phyloP scores from a whole-genome alignment of 2,888 invertebrate species.

The Macrophya annulata region DNA sequence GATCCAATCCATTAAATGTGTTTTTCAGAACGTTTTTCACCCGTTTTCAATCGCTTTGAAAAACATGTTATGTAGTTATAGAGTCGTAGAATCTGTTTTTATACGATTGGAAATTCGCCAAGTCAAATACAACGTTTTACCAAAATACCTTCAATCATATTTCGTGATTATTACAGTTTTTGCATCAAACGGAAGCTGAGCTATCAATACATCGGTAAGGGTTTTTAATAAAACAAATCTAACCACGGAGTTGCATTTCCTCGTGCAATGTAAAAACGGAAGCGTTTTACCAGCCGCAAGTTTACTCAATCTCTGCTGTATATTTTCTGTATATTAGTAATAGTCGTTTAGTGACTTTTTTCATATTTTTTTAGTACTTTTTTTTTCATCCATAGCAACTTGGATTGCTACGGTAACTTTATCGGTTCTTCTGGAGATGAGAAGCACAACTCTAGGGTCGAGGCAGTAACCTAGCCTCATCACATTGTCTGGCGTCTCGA shows the following conservation, averaged over 20 bases:
- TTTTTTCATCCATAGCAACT: background rate
- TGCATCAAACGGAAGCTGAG: background rate
- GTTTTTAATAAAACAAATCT: background rate
- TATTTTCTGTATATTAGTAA: too few relatives aligned
- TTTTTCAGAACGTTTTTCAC: constrained; percentile 4
- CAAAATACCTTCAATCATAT: background rate
- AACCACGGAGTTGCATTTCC: background rate
- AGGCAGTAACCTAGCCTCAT: background rate
- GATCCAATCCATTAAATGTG: constrained; percentile 36
- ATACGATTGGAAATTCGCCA: background rate
- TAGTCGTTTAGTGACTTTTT: background rate
- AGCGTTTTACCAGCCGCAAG: background rate
- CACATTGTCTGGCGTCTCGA: background rate
- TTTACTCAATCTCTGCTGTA: too few relatives aligned
- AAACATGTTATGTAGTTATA: background rate
- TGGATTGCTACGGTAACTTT: background rate
- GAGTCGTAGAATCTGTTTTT: background rate
- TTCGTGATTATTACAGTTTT: background rate
- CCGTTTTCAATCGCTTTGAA: constrained; percentile 2
- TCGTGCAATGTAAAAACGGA: background rate
- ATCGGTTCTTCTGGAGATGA: background rate
- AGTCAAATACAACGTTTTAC: background rate
- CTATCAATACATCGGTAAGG: background rate
- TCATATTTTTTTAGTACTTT: background rate
- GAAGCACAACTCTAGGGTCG: background rate